Evolutionary conservation across 2,888 invertebrate species (phyloP).

Genomic region (Lacanobia oleracea): DNA sequence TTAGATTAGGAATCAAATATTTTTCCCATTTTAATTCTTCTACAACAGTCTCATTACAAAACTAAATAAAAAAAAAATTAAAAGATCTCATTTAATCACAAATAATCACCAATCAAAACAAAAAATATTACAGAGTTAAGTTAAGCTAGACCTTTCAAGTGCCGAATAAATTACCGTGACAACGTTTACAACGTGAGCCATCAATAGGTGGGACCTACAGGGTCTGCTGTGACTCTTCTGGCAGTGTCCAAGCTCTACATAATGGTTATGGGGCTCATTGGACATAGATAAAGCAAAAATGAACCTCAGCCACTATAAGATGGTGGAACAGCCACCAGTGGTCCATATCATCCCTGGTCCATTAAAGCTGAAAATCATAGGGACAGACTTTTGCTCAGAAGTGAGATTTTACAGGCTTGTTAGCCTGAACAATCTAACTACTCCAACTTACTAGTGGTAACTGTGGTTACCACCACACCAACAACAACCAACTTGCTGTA

Average conservation of each 20-base stretch:
- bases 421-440: no score
- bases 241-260: neutral
- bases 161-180: constrained; percentile 71
- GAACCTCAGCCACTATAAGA: neutral
- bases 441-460: no score
- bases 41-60: neutral
- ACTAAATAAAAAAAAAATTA: constrained; percentile 14
- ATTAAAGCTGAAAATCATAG: neutral
- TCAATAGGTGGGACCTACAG: neutral
- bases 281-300: neutral
- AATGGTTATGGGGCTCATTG: neutral
- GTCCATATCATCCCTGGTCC: neutral
- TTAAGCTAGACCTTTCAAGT: constrained; percentile 42
- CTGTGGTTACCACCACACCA: no score
- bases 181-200: constrained; percentile 70
- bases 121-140: constrained; percentile 63
- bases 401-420: no score
- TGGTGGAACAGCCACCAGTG: neutral
- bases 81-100: neutral
- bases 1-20: no score
- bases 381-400: neutral
- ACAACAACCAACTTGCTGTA: no score
- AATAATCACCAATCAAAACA: constrained; percentile 69
- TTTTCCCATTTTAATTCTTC: neutral
- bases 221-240: neutral